A percentile compares a stretch with the other conserved stretches of the same genome.
phyloP scores from a whole-genome alignment of 2,797 vertebrate species.

The Micrastur ruficollis region DNA sequence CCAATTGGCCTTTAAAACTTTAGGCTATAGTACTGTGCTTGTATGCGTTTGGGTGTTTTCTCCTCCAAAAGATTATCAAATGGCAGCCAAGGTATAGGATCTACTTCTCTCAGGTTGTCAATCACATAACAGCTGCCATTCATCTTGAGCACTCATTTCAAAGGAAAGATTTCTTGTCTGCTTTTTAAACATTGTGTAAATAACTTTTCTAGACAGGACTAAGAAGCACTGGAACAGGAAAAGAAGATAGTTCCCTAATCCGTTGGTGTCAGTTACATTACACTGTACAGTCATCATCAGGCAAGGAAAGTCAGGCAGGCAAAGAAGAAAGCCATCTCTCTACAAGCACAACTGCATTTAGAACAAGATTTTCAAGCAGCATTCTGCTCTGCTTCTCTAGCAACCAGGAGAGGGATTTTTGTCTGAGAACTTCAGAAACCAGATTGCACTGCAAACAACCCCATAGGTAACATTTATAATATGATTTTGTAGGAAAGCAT shows the following conservation, averaged over 20 bases:
- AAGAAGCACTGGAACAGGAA: slow-evolving; percentile 51
- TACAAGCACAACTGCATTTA: not conserved
- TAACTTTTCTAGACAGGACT: slow-evolving; percentile 51
- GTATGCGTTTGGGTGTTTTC: not conserved
- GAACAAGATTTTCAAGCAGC: not conserved
- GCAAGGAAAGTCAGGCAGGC: not conserved
- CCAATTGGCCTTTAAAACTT: not conserved
- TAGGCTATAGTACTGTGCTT: not conserved
- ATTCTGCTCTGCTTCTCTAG: not conserved
- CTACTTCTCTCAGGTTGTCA: slow-evolving; percentile 23
- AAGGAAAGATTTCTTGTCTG: slow-evolving; percentile 49
- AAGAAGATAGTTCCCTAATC: slow-evolving; percentile 28
- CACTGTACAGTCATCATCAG: not conserved
- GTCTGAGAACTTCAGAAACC: not conserved
- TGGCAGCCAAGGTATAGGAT: not conserved
- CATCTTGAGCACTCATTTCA: slow-evolving; percentile 18
- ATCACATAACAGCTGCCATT: slow-evolving; percentile 14
- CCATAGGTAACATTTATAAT: not conserved
- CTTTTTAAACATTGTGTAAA: slow-evolving; percentile 47
- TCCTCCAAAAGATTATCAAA: not conserved
- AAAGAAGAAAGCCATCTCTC: not conserved
- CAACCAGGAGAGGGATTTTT: not conserved
- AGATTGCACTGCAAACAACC: not conserved
- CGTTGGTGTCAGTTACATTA: not conserved
- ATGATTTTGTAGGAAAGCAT: not conserved